Evolutionary conservation across 2,113 vertebrate species (phyloP).

Genomic region (Paradoxurus hermaphroditus): DNA sequence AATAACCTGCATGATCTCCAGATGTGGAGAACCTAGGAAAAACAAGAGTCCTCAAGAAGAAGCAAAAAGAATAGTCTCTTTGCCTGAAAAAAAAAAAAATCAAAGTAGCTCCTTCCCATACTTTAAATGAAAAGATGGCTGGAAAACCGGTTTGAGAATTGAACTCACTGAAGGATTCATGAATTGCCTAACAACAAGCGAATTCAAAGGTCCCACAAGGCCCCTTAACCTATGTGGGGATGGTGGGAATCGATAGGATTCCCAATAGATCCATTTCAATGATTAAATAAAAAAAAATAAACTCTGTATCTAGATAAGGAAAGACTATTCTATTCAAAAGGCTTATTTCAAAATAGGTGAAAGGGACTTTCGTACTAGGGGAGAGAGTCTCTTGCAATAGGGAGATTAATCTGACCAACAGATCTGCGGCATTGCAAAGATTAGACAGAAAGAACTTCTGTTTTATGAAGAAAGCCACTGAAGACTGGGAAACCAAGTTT

Average conservation of each 20-base stretch:
- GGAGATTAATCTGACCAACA: background rate
- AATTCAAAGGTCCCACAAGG: background rate
- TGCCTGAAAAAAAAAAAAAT: background rate
- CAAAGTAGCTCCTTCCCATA: background rate
- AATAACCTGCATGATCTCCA: background rate
- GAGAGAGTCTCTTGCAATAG: background rate
- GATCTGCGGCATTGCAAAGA: background rate
- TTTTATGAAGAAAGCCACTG: background rate
- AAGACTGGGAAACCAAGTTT: background rate
- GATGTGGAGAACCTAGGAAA: background rate
- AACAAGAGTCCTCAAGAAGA: background rate
- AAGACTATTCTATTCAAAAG: background rate
- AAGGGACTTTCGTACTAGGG: background rate
- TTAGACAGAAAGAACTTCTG: background rate
- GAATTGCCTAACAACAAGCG: background rate
- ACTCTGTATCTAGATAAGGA: background rate
- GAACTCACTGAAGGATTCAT: background rate
- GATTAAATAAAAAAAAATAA: background rate
- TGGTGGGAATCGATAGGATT: background rate
- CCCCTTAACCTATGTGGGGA: background rate
- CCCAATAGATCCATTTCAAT: no score
- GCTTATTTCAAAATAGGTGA: background rate
- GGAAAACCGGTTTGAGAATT: background rate
- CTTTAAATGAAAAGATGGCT: background rate
- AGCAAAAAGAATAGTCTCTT: background rate